Percentiles rank a stretch among this genome's conserved stretches.
phyloP scores from a whole-genome alignment of 2,113 vertebrate genomes.

The Amblyopsis rosae region DNA sequence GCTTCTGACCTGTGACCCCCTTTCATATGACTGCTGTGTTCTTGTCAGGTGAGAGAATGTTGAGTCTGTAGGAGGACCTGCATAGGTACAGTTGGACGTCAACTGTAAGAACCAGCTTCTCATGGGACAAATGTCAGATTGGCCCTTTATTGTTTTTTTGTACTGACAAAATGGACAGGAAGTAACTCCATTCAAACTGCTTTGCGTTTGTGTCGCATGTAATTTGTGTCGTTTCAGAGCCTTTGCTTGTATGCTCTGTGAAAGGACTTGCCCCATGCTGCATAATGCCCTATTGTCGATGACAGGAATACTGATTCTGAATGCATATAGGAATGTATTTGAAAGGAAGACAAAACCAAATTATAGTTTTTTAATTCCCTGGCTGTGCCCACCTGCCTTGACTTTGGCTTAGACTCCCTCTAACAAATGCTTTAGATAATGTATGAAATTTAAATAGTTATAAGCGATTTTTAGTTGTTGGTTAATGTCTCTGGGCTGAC shows the following conservation, averaged over 20 bases:
- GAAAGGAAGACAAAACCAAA: not conserved
- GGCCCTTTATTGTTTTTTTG: not conserved
- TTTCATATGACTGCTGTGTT: conserved; percentile 25
- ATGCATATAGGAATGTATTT: conserved; percentile 3
- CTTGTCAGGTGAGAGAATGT: conserved; percentile 13
- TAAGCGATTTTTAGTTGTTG: conserved; percentile 46
- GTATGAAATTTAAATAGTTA: conserved; percentile 37
- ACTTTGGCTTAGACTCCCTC: conserved; percentile 15
- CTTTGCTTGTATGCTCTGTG: conserved; percentile 39
- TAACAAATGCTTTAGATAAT: conserved; percentile 13
- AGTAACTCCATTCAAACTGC: conserved; percentile 35
- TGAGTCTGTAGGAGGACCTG: conserved; percentile 23
- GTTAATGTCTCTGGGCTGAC: conserved; percentile 56
- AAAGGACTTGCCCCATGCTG: conserved; percentile 38
- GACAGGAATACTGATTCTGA: conserved; percentile 37
- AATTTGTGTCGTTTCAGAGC: conserved; percentile 34
- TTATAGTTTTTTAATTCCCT: not conserved
- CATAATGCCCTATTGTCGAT: conserved; percentile 44
- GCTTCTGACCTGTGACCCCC: conserved; percentile 28
- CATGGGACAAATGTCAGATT: conserved; percentile 18
- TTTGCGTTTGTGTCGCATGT: conserved; percentile 39
- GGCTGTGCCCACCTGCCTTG: not conserved
- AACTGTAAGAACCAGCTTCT: conserved; percentile 30
- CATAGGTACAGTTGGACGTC: conserved; percentile 13
- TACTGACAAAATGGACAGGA: conserved; percentile 27